phyloP scores from a whole-genome alignment of 2,113 vertebrate genomes.

The Lycaon pictus region DNA sequence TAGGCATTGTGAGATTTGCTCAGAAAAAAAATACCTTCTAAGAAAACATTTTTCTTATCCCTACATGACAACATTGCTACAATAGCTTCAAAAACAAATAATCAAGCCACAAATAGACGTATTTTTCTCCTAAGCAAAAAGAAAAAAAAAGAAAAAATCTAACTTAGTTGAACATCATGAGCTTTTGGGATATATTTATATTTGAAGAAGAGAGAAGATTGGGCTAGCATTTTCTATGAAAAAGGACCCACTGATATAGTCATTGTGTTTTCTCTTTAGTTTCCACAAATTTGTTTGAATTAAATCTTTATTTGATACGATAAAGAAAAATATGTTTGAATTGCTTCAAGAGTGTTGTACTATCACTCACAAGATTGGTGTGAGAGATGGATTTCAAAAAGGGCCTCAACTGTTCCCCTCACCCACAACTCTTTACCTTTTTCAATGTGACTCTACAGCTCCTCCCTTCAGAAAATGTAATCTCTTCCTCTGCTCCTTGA shows the following conservation, averaged over 20 bases:
- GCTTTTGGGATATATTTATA: constrained; percentile 44
- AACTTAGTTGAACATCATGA: neutral
- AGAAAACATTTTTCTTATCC: constrained; percentile 41
- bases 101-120: neutral
- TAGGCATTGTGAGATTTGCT: neutral
- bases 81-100: constrained; percentile 57
- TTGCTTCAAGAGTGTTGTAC: neutral
- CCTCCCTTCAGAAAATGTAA: neutral
- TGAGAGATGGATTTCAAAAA: neutral
- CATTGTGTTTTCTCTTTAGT: neutral
- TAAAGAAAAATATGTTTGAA: neutral
- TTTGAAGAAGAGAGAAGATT: constrained; percentile 20
- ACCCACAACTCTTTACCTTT: neutral
- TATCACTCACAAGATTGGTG: neutral
- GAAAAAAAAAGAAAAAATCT: neutral
- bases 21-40: neutral
- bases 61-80: neutral
- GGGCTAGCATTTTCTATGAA: neutral
- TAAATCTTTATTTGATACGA: constrained; percentile 5
- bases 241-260: neutral
- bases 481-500: neutral
- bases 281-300: neutral
- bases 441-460: neutral
- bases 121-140: constrained; percentile 18
- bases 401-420: neutral